Evolutionary conservation across 2,113 vertebrate species (phyloP), one percentile per base, ranked within the genome.

Genomic region (Neotragus pygmaeus): DNA sequence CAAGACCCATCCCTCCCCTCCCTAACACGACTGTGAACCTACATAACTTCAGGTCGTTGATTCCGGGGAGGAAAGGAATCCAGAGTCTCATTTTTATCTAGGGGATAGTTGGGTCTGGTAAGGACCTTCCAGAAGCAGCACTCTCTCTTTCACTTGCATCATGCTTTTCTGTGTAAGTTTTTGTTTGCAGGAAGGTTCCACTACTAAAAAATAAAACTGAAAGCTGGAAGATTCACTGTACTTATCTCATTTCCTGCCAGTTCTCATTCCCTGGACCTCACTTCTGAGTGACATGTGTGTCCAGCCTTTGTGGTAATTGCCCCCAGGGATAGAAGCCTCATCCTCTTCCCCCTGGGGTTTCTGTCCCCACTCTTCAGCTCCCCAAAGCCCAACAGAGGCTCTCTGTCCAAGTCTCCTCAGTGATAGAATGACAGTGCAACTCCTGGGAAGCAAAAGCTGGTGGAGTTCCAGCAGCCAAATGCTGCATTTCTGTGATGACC

Each of bases 171-270:
- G 14, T 80, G 2, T 58, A 55, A 93, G 21, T 25, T 49, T 88
- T 75, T 89, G 16, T 83, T 91, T 77, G 21, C 25, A 39, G 62
- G 49, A 91, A 45, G 25, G 0, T 60, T 91, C 43, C 73, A 53
- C 14, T n/a, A 10, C 49, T 86, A 78, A 92, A 88, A 96, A 80
- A 88, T n/a, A 75, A 89, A 88, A 84, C 78, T n/a, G 53, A 58
- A 96, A n/a, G 83, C 55, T 55, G 43, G 28, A 90, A 78, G 90
- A 43, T 21, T 11, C 21, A 53, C 51, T 58, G 3, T 70, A 33
- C 27, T 47, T 88, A 25, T 12, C 39, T 51, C 70, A 49, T 30
- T 64, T 91, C 43, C 87, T 45, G 47, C 23, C 75, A 47, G 19
- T 28, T 83, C 92, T 92, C 55, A 90, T 60, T 73, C 16, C 21